Percentiles rank a stretch among this genome's conserved stretches.
Conservation (phyloP, 2,113 vertebrate genomes). For the Micronycteris hirsuta region DNA sequence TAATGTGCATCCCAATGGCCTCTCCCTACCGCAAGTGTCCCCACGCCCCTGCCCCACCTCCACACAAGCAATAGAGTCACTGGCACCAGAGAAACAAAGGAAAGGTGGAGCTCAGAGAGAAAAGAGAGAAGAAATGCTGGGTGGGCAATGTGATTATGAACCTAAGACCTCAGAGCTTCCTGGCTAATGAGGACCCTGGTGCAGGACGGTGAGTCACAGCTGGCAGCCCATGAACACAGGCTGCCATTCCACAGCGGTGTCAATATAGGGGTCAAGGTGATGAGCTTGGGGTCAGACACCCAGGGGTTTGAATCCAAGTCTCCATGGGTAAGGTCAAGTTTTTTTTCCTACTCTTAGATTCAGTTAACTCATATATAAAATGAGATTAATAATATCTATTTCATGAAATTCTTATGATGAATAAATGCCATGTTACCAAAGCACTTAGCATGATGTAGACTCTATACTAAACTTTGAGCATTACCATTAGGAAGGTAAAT, state of each 20-base stretch:
- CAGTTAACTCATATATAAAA: neutral
- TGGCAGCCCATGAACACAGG: neutral
- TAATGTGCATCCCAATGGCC: neutral
- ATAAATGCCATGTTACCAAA: neutral
- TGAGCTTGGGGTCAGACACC: neutral
- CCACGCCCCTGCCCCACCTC: neutral
- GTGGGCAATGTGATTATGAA: neutral
- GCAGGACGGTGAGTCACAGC: neutral
- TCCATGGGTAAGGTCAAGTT: neutral
- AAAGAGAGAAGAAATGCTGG: neutral
- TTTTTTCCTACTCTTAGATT: neutral
- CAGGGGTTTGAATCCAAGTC: neutral
- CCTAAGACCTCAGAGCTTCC: neutral
- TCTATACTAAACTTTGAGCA: neutral
- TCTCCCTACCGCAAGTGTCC: neutral
- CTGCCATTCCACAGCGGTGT: fast-evolving
- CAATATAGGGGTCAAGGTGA: neutral
- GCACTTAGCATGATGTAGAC: neutral
- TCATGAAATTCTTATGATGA: neutral
- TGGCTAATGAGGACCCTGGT: neutral
- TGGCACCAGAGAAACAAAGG: neutral
- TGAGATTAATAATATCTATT: neutral
- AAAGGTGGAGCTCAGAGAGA: neutral
- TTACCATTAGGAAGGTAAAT: neutral
- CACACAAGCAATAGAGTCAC: neutral